These are phyloP conservation scores for Coregonus ussuriensis DNA, from an alignment of 2,797 vertebrate species.

Conservation along the genomic window DNA sequence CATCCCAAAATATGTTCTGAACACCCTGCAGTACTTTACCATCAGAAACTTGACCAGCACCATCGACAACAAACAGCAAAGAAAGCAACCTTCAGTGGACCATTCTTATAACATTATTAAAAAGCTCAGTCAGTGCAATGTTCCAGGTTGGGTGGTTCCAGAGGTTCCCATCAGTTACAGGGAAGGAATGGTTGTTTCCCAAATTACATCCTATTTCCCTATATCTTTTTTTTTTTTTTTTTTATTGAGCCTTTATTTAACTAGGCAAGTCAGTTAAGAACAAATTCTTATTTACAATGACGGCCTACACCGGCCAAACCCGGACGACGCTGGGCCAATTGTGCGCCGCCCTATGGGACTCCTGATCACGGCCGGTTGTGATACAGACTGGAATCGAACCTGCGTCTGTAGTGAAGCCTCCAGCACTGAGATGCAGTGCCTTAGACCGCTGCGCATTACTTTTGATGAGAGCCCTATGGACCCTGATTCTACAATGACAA, in stretches of 20 bases:
- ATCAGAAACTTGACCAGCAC: conserved; percentile 24
- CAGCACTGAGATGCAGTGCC: too few relatives aligned
- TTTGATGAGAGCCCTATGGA: background rate
- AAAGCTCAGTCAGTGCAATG: conserved; percentile 65
- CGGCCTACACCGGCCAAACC: too few relatives aligned
- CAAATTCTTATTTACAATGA: too few relatives aligned
- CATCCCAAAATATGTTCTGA: background rate
- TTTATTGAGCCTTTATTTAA: too few relatives aligned
- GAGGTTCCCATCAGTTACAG: conserved; percentile 53
- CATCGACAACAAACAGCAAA: conserved; percentile 30
- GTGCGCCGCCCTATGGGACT: too few relatives aligned
- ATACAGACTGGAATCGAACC: too few relatives aligned
- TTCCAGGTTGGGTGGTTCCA: conserved; percentile 52
- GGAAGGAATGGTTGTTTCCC: conserved; percentile 37
- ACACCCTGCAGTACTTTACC: conserved; percentile 31
- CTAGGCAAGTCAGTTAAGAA: too few relatives aligned
- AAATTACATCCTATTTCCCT: background rate
- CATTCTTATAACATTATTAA: conserved; percentile 28
- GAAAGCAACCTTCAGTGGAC: conserved; percentile 29
- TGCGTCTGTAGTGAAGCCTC: too few relatives aligned
- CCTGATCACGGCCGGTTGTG: too few relatives aligned
- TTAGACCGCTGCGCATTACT: background rate
- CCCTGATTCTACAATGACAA: too few relatives aligned
- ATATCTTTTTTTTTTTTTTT: too few relatives aligned
- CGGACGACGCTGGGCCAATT: too few relatives aligned